Evolutionary conservation across 1,140 invertebrate genomes (phyloP).

Genomic region (Acromyrmex charruanus): DNA sequence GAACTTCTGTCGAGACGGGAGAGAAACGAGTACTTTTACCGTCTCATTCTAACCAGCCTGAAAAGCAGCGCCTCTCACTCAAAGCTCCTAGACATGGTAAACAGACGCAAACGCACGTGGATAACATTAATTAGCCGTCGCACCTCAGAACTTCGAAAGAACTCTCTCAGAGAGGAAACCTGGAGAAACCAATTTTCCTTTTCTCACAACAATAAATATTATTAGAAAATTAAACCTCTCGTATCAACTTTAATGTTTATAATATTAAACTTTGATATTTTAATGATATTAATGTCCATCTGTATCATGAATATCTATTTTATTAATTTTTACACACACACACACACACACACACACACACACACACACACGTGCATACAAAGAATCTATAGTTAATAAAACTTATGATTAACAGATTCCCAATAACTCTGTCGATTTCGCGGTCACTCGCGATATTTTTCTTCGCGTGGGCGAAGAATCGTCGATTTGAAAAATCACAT

Average conservation of each 20-base stretch:
- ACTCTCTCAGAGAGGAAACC: background rate
- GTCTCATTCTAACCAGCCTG: conserved; percentile 16
- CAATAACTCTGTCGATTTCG: conserved; percentile 24
- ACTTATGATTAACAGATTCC: background rate
- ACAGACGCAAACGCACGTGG: conserved; percentile 27
- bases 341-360: too few relatives aligned
- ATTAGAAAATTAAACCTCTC: conserved; percentile 5
- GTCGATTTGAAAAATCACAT: conserved; percentile 74
- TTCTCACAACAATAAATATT: conserved; percentile 5
- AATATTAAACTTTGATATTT: conserved; percentile 8
- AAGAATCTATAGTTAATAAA: background rate
- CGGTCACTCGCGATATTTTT: background rate
- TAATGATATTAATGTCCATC: background rate
- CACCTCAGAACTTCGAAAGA: conserved; percentile 42
- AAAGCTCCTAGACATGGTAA: conserved; percentile 44
- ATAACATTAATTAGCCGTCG: conserved; percentile 52
- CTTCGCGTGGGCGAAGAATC: background rate
- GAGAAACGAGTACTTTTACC: conserved; percentile 11
- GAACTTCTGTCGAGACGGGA: conserved; percentile 38
- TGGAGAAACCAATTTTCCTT: background rate
- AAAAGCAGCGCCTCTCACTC: conserved; percentile 40
- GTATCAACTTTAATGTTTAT: background rate
- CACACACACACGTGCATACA: too few relatives aligned
- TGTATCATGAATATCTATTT: too few relatives aligned
- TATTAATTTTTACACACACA: background rate